Evolutionary conservation across 1,140 invertebrate species (phyloP), one percentile per base, ranked within the genome.

Genomic region (Procambarus clarkii): DNA sequence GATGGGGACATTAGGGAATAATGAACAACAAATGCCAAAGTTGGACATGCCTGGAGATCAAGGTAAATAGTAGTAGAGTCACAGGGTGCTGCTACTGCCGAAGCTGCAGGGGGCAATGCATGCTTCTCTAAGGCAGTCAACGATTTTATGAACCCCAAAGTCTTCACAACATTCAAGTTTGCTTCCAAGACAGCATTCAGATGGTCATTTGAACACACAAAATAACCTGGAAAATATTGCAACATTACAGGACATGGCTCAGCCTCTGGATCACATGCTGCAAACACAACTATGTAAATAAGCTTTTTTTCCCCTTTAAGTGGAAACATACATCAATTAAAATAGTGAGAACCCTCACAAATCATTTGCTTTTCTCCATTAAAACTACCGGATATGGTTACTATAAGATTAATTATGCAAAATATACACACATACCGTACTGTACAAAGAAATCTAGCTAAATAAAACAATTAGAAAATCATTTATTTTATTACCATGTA

Each of bases 401-500:
- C 34, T 34, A 34, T 34, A 34, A 34, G 34, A 34, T 34, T 34
- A 34, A 34, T 0, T 34, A 34, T 34, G 34, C 34, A 34, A 34
- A 34, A 34, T 34, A 34, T 34, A 34, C 34, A 34, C 34, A 34
- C 34, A 34, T 34, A 34, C 1, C 1, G 34, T 34, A 34, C 34
- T 34, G 34, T 15, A 69, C 64, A 15, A 69, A 69, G 64, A 69
- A 13, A 69, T 69, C n/a, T 69, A 69, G 13, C 64, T n/a, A 34
- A 34, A 34, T 34, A 34, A 34, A 34, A 34, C 34, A n/a, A 76
- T 18, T 11, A 45, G 34, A n/a, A 24, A 21, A 15, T 54, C 24
- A 58, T n/a, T 13, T 34, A 21, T 45, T 74, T 69, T 46, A n/a
- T n/a, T 82, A 95, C 94, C 94, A 44, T 94, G 93, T 3, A 95